These are phyloP conservation scores for Drosophila watanabei DNA, from an alignment of 1,140 invertebrate species.

Conservation along the genomic window DNA sequence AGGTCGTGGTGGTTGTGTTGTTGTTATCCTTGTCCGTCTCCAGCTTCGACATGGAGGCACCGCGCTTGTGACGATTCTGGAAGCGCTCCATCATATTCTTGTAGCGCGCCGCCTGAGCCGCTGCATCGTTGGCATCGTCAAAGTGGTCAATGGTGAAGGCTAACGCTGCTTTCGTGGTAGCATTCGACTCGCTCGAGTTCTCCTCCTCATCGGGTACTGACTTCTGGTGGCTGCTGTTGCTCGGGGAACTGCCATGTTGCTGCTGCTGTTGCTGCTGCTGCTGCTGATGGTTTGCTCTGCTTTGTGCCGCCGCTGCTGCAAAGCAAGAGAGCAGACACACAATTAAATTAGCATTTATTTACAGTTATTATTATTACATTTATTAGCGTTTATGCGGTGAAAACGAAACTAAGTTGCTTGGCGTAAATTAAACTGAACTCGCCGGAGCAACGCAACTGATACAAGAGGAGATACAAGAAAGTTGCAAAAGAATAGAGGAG, in stretches of 20 bases:
- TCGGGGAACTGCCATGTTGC: neutral
- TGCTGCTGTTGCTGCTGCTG: slow-evolving; percentile 28
- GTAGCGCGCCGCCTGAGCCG: slow-evolving; percentile 86
- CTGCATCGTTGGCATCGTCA: slow-evolving; percentile 87
- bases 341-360: slow-evolving; percentile 79
- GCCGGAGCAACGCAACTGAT: slow-evolving; percentile 43
- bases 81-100: slow-evolving; percentile 90
- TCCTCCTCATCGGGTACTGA: slow-evolving; percentile 56
- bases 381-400: slow-evolving; percentile 71
- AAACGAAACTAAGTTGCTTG: slow-evolving; percentile 52
- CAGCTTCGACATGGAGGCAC: slow-evolving; percentile 90
- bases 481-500: slow-evolving; percentile 6
- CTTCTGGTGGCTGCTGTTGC: slow-evolving; percentile 24
- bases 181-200: slow-evolving; percentile 60
- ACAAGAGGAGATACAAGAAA: slow-evolving; percentile 1
- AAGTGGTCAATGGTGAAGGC: slow-evolving; percentile 91
- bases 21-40: slow-evolving; percentile 70
- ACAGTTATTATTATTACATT: slow-evolving; percentile 73
- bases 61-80: slow-evolving; percentile 89
- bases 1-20: slow-evolving; percentile 18
- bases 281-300: slow-evolving; percentile 61
- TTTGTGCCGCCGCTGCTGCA: slow-evolving; percentile 57
- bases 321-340: slow-evolving; percentile 33
- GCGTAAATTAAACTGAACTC: slow-evolving; percentile 53
- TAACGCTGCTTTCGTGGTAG: slow-evolving; percentile 67